Evolutionary conservation across 2,888 invertebrate species (phyloP), one percentile per base, ranked within the genome.

Genomic region (Caenorhabditis auriculariae): DNA sequence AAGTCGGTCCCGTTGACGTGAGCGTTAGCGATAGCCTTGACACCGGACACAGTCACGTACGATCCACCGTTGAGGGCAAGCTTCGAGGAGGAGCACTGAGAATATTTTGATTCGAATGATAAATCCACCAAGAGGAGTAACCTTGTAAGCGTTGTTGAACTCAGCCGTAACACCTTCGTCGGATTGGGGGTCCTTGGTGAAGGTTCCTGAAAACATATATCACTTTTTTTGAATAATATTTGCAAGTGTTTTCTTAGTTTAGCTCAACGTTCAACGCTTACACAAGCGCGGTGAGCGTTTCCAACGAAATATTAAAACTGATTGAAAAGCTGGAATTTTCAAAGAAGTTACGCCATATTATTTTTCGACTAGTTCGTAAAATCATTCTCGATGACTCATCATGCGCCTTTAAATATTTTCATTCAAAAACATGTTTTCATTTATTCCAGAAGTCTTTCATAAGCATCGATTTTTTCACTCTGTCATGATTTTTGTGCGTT

Each of bases 11-110:
- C 52, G 27, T 63, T 59, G 23, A 70, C 38, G 21, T 45, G 28
- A 6, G 74, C 74, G 43, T 74, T 70, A 9, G 77, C 78, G 6
- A 77, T 56, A 17, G 75, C 67, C 39, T 66, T 67, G 24, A 76
- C 49, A 9, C 58, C 43, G 44, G 66, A 68, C 56, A 79, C 58
- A n/a, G 64, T 56, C 41, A 79, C 45, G 47, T 47, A 48, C 23
- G 74, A 72, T n/a, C 66, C 71, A 39, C 66, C 54, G 29, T 56
- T 55, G 26, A 79, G 70, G 29, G 66, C 58, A 24, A 79, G 69
- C 21, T 59, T 56, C 48, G 72, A 52, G 19, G 66, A 61, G 17
- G 76, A 75, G 66, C 79, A 79, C 50, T 67, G 50, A 47, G 69
- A 62, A 38, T 5, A 17, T 26, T 48, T 7, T 39, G 15, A 17